Evolutionary conservation across 2,797 vertebrate genomes (phyloP).

Genomic region (Sebastes iracundus): DNA sequence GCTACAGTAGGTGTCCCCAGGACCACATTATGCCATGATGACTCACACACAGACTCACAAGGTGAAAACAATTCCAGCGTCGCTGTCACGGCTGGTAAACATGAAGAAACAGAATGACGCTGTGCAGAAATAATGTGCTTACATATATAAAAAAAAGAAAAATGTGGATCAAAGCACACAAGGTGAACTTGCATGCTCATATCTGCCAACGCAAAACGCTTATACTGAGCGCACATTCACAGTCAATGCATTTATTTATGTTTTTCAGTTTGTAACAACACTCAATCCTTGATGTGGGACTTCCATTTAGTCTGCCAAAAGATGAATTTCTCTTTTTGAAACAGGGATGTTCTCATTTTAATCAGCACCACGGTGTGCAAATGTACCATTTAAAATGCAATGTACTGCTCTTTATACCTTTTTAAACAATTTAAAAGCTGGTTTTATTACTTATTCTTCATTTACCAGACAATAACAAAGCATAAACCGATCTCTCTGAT

Average conservation of each 20-base stretch:
- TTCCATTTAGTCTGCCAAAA: neutral
- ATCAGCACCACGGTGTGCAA: neutral
- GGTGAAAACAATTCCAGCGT: neutral
- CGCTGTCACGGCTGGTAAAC: neutral
- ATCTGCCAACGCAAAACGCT: neutral
- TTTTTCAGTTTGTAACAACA: neutral
- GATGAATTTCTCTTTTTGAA: neutral
- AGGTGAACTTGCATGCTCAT: neutral
- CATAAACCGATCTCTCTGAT: neutral
- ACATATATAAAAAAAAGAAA: neutral
- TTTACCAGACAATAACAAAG: constrained; percentile 6
- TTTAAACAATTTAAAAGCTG: neutral
- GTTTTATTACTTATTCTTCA: neutral
- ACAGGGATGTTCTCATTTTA: neutral
- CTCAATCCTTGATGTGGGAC: neutral
- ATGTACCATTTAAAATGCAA: neutral
- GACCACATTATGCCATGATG: neutral
- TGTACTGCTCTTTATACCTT: neutral
- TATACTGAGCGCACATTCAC: neutral
- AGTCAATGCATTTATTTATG: neutral
- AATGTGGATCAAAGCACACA: neutral
- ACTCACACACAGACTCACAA: neutral
- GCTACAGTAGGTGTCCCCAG: neutral
- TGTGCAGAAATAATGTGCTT: neutral
- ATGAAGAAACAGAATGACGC: neutral